phyloP scores from a whole-genome alignment of 2,888 invertebrate genomes.

The Cataglyphis rosenhaueri region DNA sequence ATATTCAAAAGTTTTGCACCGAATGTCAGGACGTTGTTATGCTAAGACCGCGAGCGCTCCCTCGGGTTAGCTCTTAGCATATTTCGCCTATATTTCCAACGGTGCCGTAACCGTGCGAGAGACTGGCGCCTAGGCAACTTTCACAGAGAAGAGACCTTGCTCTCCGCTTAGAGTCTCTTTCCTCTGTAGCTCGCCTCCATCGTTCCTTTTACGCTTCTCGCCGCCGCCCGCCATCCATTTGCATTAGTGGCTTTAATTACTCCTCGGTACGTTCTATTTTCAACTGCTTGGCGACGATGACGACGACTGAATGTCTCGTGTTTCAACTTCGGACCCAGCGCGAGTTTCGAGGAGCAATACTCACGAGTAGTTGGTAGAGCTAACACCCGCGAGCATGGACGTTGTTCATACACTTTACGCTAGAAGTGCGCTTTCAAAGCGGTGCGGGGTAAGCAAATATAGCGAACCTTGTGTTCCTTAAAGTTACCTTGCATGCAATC shows the following conservation, averaged over 20 bases:
- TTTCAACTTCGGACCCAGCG: constrained; percentile 39
- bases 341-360: constrained; percentile 35
- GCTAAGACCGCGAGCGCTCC: constrained; percentile 78
- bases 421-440: constrained; percentile 28
- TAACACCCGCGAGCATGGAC: constrained; percentile 17
- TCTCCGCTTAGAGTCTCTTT: background rate
- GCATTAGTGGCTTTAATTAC: constrained; percentile 79
- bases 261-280: constrained; percentile 68
- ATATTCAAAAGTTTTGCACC: constrained; percentile 81
- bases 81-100: constrained; percentile 81
- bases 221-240: constrained; percentile 69
- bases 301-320: constrained; percentile 51
- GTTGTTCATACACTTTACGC: background rate
- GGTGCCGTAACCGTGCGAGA: constrained; percentile 66
- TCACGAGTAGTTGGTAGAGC: constrained; percentile 29
- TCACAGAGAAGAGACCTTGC: constrained; percentile 22
- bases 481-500: constrained; percentile 23
- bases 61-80: constrained; percentile 80
- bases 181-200: background rate
- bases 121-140: constrained; percentile 50
- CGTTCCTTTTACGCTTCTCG: background rate
- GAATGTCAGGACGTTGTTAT: constrained; percentile 82
- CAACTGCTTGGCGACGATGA: constrained; percentile 49
- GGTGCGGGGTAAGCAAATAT: background rate
- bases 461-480: constrained; percentile 10